Evolutionary conservation across 2,888 invertebrate species (phyloP).

Genomic region (Rhaphigaster nebulosa): DNA sequence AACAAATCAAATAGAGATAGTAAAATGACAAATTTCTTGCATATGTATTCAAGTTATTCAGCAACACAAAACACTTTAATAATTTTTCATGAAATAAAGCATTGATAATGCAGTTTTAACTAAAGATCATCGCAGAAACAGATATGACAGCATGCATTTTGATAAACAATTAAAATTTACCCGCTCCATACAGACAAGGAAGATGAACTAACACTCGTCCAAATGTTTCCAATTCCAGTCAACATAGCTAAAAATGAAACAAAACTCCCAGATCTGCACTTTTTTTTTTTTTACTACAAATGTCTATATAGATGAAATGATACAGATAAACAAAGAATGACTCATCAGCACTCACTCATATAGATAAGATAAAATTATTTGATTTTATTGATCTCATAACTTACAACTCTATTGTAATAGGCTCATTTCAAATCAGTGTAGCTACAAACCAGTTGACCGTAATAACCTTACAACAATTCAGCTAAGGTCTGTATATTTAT

Average conservation of each 20-base stretch:
- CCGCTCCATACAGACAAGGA: not conserved
- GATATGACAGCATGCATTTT: not conserved
- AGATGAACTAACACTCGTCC: not conserved
- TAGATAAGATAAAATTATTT: slow-evolving; percentile 16
- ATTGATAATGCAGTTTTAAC: not conserved
- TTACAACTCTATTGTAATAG: not conserved
- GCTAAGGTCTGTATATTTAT: too few species aligned
- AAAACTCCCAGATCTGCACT: not conserved
- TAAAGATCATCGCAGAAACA: not conserved
- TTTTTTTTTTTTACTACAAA: not conserved
- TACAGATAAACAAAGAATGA: not conserved
- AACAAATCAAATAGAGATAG: too few species aligned
- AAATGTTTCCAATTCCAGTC: not conserved
- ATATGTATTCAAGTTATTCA: not conserved
- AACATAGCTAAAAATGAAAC: not conserved
- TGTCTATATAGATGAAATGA: not conserved
- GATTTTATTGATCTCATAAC: not conserved
- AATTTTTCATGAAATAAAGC: not conserved
- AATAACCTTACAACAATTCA: too few species aligned
- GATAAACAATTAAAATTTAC: not conserved
- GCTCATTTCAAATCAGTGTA: not conserved
- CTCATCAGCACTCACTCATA: not conserved
- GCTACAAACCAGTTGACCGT: too few species aligned
- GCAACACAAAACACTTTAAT: not conserved
- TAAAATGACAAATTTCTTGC: too few species aligned